Percentiles rank a stretch among this genome's conserved stretches.
Evolutionary conservation across 2,797 vertebrate species (phyloP).

Genomic region (Squalus acanthias): DNA sequence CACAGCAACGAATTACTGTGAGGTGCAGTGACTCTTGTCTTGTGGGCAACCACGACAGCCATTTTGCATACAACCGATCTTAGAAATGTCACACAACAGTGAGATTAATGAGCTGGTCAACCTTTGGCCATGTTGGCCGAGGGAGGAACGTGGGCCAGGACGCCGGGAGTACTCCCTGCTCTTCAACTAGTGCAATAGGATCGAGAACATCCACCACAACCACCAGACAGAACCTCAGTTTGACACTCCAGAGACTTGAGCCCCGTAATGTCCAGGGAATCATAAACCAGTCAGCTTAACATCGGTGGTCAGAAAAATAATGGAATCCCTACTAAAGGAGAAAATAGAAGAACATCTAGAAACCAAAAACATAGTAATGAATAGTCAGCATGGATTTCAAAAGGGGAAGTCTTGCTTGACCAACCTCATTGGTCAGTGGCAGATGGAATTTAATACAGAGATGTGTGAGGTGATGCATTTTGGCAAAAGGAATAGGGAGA

Average conservation of each 20-base stretch:
- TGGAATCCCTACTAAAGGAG: too few species aligned
- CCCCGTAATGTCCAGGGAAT: background rate
- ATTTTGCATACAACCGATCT: background rate
- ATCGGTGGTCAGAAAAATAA: too few species aligned
- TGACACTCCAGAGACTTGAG: background rate
- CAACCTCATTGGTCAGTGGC: too few species aligned
- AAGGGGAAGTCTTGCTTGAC: too few species aligned
- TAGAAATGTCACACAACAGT: background rate
- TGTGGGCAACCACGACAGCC: background rate
- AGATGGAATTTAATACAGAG: too few species aligned
- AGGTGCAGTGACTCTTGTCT: background rate
- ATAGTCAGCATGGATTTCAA: too few species aligned
- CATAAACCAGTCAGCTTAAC: too few species aligned
- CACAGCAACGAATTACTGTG: too few species aligned
- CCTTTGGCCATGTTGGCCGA: background rate
- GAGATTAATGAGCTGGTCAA: background rate
- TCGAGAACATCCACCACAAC: background rate
- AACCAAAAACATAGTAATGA: too few species aligned
- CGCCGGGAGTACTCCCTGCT: background rate
- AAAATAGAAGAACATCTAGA: too few species aligned
- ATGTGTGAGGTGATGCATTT: too few species aligned
- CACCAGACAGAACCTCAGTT: background rate
- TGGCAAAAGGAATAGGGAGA: too few species aligned
- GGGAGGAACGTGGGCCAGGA: background rate
- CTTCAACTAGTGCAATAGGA: background rate